These are phyloP conservation scores for Lycocerus yunnanus DNA, from an alignment of 2,888 invertebrate genomes.

Conservation along the genomic window DNA sequence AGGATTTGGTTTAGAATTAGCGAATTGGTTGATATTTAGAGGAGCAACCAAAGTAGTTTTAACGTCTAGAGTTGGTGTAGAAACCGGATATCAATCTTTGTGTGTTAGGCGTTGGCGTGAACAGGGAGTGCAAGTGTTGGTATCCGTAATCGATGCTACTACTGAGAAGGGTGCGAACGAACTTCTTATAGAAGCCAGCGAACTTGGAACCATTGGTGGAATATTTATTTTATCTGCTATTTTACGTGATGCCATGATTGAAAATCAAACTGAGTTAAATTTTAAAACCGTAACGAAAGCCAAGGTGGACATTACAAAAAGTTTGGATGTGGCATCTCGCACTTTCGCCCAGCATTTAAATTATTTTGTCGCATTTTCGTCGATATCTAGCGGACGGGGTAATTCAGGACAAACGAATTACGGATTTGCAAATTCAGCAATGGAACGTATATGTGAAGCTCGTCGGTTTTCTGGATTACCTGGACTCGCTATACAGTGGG, in stretches of 20 bases:
- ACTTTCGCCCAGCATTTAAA: conserved; percentile 79
- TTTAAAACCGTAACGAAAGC: conserved; percentile 82
- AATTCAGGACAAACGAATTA: conserved; percentile 97
- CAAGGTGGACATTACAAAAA: conserved; percentile 83
- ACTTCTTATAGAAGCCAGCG: conserved; percentile 66
- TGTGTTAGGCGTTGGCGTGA: conserved; percentile 74
- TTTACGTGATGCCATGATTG: conserved; percentile 83
- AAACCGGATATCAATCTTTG: conserved; percentile 90
- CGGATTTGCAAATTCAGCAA: conserved; percentile 94
- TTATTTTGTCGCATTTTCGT: conserved; percentile 95
- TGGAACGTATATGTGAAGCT: conserved; percentile 93
- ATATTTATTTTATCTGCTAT: conserved; percentile 96
- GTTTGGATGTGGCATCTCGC: conserved; percentile 81
- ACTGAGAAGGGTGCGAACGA: conserved; percentile 64
- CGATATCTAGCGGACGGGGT: conserved; percentile 95
- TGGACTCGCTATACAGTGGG: conserved; percentile 94
- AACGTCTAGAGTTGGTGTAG: conserved; percentile 87
- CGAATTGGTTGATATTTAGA: conserved; percentile 84
- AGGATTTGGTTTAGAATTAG: conserved; percentile 94
- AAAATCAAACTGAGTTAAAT: conserved; percentile 80
- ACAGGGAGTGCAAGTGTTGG: conserved; percentile 64
- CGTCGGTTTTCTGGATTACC: conserved; percentile 84
- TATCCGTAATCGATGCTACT: conserved; percentile 70
- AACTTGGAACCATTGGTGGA: conserved; percentile 76
- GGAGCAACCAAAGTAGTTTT: conserved; percentile 86